phyloP scores from a whole-genome alignment of 2,797 vertebrate species.

The Melanotaenia pygmaea region DNA sequence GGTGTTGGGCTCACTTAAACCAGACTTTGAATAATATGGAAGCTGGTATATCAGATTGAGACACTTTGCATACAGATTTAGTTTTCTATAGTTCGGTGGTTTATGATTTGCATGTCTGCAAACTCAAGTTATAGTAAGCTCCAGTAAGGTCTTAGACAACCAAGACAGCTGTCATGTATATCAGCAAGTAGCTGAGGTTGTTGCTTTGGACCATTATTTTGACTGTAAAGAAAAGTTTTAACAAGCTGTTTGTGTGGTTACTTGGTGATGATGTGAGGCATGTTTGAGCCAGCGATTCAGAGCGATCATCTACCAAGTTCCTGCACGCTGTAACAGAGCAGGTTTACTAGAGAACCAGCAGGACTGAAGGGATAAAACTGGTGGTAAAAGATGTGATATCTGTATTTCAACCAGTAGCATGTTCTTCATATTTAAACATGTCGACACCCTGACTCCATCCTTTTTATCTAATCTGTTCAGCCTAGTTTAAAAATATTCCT shows the following conservation, averaged over 20 bases:
- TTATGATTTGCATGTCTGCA: background rate
- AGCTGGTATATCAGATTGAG: background rate
- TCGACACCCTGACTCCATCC: background rate
- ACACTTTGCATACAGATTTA: background rate
- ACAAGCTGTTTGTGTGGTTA: background rate
- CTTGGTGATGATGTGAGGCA: background rate
- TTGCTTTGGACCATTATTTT: background rate
- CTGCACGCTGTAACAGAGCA: background rate
- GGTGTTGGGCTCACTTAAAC: background rate
- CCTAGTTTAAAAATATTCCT: background rate
- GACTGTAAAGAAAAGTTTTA: background rate
- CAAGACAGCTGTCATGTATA: background rate
- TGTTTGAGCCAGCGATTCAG: background rate
- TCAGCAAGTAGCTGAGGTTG: background rate
- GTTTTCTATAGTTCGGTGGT: background rate
- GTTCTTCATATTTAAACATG: background rate
- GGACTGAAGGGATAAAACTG: background rate
- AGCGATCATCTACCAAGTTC: background rate
- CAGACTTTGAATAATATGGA: background rate
- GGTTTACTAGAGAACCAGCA: conserved; percentile 2
- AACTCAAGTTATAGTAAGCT: background rate
- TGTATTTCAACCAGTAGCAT: background rate
- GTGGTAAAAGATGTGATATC: conserved; percentile 2
- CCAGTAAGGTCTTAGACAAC: background rate
- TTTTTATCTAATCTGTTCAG: background rate